Evolutionary conservation across 1,140 invertebrate species (phyloP), one percentile per base, ranked within the genome.

Genomic region (Chlorops oryzae): DNA sequence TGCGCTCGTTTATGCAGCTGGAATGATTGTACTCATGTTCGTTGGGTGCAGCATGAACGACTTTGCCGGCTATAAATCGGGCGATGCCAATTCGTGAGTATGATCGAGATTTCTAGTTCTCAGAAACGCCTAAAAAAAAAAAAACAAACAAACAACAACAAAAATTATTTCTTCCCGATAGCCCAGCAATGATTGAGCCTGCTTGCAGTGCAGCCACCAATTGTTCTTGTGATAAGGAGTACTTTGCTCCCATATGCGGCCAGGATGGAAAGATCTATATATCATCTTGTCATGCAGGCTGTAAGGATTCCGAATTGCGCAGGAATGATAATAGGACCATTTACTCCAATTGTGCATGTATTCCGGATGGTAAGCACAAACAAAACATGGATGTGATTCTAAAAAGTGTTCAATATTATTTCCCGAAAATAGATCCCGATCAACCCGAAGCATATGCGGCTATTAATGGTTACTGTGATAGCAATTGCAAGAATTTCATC

Each of bases 281-380:
- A 62, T 92, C 89, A 37, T 85, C 90, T 17, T 95, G 91, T 72
- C 86, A 92, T 63, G 90, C 90, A 28, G 91, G 91, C 18, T 95
- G 92, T 65, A 73, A 74, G 37, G 83, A 80, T 63, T 81, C 81
- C 43, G 78, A 49, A 34, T 38, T 65, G 53, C 63, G 65, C 20
- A 23, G 43, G 52, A 65, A 54, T 55, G 66, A 70, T 50, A 70
- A 67, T 59, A 84, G 85, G 73, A 82, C 82, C 55, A 64, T 87
- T 73, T 91, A 85, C 74, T 80, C 77, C 47, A 79, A 90, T 59
- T 92, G 90, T 69, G 74, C 82, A 23, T 92, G 89, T 65, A 80
- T 92, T 59, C 73, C 45, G 58, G 62, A 62, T 57, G 53, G 63
- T 69, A 25, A 63, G 44, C 22, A 10, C 5, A 1, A 21, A 5